Evolutionary conservation across 23 tunicate species (phyloP), one percentile per base, ranked within the genome.

Genomic region (Styela clava): DNA sequence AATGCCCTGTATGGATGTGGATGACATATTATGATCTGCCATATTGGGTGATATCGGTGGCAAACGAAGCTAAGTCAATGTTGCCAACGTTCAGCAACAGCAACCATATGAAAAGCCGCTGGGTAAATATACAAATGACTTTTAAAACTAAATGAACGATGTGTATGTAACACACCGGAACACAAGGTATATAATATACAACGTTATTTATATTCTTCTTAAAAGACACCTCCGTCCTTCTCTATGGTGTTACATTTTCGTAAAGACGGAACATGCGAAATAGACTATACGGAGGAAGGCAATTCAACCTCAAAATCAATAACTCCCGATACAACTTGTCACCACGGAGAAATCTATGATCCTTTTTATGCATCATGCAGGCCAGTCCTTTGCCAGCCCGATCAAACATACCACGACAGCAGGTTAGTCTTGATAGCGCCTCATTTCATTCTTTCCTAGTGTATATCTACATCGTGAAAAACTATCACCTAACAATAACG

Each of bases 221-320:
- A 44, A 44, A 44, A 93, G 98, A 61, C 85, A 3, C 98, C 98
- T 62, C 98, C 98, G 21, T 93, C 98, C 9, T 93, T 93, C 74
- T 87, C 98, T 0, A 72, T 93, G 30, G 29, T 93, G 52, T 83
- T 93, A 77, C 81, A 82, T 2, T 93, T 93, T 62, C 77, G 69
- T 3, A 83, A 92, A 29, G 81, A 87, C 52, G 88, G 79, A 22
- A 63, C 81, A 5, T 34, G 69, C 30, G 88, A 87, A 56, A 81
- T 93, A 36, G 83, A 63, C 25, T 93, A 93, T 64, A 26, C 61
- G 2, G 98, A 83, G 1, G 86, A 88, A 20, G 86, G 68, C 0
- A 62, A 69, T 5, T 36, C 84, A 2, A 64, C 83, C 2, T 22
- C 78, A 29, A 76, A 63, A 31, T 25, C 64, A 1, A 91, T 86